These are phyloP conservation scores for Tribolium castaneum DNA, from an alignment of 1,140 invertebrate species.

Conservation along the genomic window DNA sequence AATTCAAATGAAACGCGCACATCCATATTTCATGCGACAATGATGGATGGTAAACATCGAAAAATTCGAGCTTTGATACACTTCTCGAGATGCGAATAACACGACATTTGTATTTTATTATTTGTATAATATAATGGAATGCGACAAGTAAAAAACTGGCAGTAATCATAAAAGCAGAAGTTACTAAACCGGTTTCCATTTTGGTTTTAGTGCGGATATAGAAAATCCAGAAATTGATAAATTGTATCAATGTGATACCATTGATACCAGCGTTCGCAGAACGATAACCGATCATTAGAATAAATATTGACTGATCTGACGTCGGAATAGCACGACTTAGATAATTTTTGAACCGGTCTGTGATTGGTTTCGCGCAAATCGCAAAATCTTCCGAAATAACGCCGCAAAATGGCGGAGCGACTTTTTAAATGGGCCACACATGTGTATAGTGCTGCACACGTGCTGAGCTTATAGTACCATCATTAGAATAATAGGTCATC, in stretches of 20 bases:
- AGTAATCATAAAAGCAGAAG: constrained; percentile 38
- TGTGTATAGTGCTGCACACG: constrained; percentile 1
- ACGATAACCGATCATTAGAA: too few species aligned
- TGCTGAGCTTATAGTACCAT: neutral
- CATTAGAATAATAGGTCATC: constrained; percentile 21
- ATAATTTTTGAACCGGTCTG: neutral
- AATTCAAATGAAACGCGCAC: neutral
- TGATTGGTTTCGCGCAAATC: neutral
- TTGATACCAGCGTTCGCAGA: too few species aligned
- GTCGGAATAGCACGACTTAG: neutral
- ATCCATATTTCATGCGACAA: neutral
- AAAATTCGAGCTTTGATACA: neutral
- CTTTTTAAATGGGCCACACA: constrained; percentile 8
- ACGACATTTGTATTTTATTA: constrained; percentile 7
- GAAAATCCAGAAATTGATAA: constrained; percentile 35
- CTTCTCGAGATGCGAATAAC: neutral
- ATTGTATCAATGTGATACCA: too few species aligned
- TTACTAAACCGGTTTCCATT: constrained; percentile 41
- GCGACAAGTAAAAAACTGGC: constrained; percentile 37
- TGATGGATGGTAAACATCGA: neutral
- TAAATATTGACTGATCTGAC: neutral
- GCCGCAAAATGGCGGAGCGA: neutral
- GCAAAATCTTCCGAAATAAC: neutral
- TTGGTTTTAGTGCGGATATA: constrained; percentile 23
- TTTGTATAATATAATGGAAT: constrained; percentile 23